Conservation (phyloP, 2,797 vertebrate genomes). For the Orientallactaga sibirica region DNA sequence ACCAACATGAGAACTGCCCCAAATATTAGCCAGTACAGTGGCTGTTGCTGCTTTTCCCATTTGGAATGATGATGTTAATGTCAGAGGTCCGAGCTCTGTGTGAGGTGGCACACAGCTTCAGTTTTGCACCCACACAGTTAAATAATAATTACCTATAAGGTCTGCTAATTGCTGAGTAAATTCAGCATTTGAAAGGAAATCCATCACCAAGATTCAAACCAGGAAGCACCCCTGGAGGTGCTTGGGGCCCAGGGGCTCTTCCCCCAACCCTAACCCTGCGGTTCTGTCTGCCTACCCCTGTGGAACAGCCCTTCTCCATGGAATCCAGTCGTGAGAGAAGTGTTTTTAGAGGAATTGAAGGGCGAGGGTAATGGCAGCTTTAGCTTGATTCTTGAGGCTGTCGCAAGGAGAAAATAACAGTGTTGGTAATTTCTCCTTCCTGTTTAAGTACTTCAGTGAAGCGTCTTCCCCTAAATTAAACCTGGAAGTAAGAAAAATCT, state of each 20-base stretch:
- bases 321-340: slow-evolving; percentile 58
- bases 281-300: slow-evolving; percentile 69
- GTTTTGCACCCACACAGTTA: not conserved
- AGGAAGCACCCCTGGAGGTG: not conserved
- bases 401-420: slow-evolving; percentile 77
- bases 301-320: slow-evolving; percentile 10
- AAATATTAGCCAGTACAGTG: not conserved
- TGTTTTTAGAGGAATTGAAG: slow-evolving; percentile 76
- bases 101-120: not conserved
- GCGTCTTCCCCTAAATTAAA: slow-evolving; percentile 73
- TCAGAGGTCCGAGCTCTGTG: not conserved
- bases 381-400: slow-evolving; percentile 66
- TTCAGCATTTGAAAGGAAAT: not conserved
- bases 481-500: slow-evolving; percentile 48
- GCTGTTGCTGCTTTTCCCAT: too few species aligned
- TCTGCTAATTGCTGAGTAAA: not conserved
- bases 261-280: fast-evolving
- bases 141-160: not conserved
- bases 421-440: slow-evolving; percentile 72
- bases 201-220: not conserved
- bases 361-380: slow-evolving; percentile 64
- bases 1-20: not conserved
- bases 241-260: not conserved
- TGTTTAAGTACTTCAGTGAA: slow-evolving; percentile 75
- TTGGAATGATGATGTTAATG: not conserved